These are phyloP conservation scores for Adrianichthys oophorus DNA, from an alignment of 2,797 vertebrate genomes.

Conservation along the genomic window DNA sequence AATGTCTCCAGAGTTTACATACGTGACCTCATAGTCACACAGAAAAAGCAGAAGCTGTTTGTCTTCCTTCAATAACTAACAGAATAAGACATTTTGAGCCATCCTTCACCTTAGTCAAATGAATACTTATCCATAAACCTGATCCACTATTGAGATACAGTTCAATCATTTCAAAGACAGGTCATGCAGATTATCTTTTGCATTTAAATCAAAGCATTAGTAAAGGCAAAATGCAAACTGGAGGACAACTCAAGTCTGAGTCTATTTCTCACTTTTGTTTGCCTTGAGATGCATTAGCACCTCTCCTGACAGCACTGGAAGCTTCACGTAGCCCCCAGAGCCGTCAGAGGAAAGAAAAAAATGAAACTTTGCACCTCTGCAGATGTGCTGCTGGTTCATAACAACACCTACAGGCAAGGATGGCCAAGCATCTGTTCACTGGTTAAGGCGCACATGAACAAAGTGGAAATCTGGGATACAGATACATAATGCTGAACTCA, in stretches of 20 bases:
- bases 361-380: slow-evolving; percentile 4
- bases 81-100: neutral
- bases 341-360: slow-evolving; percentile 16
- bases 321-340: neutral
- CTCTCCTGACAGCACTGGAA: slow-evolving; percentile 12
- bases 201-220: too few relatives aligned
- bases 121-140: neutral
- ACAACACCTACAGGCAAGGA: slow-evolving; percentile 5
- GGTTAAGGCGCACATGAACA: slow-evolving; percentile 3
- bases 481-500: slow-evolving; percentile 6
- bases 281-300: neutral
- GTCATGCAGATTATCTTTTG: too few relatives aligned
- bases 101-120: neutral
- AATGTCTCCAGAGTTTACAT: too few relatives aligned
- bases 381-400: neutral
- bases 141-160: neutral
- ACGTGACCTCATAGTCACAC: too few relatives aligned
- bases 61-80: neutral
- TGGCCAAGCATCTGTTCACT: slow-evolving; percentile 27
- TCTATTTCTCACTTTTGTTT: slow-evolving; percentile 8
- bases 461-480: slow-evolving; percentile 13
- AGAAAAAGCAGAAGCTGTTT: neutral
- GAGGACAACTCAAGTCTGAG: too few relatives aligned
- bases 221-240: too few relatives aligned
- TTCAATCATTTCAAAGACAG: neutral